Base-by-base conservation (phyloP, 1,140 invertebrate genomes). In the Achroia grisella region DNA sequence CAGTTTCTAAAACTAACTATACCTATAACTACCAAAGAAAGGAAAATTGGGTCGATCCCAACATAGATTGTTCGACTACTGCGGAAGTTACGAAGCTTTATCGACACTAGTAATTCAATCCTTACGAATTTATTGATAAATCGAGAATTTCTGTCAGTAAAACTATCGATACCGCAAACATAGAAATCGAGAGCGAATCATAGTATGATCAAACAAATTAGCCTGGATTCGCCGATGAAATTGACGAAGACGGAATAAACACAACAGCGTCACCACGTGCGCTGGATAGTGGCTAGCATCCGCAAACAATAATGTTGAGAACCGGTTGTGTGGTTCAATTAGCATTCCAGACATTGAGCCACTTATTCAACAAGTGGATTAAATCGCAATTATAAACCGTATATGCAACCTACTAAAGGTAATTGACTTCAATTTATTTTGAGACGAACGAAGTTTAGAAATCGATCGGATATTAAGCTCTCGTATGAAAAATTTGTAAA, bases 291-390 rank as follows among this genome's bases (percentile, higher is more conserved):
- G 41, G 40, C 55, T 44, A 44, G 52, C 45, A 54, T 67, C 52
- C 48, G 53, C 53, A 49, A 58, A 59, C 55, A 56, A 56, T 60
- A 68, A 48, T 40, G 56, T 50, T 49, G n/a, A 44, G 32, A 44
- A 51, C 54, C 56, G 40, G 43, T 49, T 51, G 28, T 17, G 13
- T n/a, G 29, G 4, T 27, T 10, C 42, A 53, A 53, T 58, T 50
- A 56, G 41, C 44, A 56, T 62, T 56, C 48, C 46, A 42, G 36
- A 40, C 37, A 51, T 39, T 48, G 34, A 43, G 44, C 43, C 30
- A 48, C 45, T 56, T 29, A 36, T 36, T 36, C 17, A 17, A 9
- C 14, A 10, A 17, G 15, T 37, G 35, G 35, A 37, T 37, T 37
- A 17, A 37, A 15, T 17, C 17, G 35, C 35, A 37, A 37, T 37